These are phyloP conservation scores for Oreochromis grahami DNA, from an alignment of 2,797 vertebrate species.

Conservation along the genomic window DNA sequence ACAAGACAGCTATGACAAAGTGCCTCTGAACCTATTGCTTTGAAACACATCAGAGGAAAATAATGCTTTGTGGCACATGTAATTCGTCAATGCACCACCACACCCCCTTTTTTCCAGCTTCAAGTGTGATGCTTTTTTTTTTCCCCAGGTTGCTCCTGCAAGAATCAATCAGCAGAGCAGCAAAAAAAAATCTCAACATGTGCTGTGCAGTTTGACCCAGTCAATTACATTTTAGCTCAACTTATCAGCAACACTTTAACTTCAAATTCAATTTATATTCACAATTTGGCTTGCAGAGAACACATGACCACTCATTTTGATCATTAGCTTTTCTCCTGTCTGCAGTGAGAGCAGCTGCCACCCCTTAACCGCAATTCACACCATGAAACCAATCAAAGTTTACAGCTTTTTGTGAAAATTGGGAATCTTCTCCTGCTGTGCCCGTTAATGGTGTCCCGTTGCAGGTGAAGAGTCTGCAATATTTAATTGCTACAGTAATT, in stretches of 20 bases:
- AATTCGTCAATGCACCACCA: conserved; percentile 38
- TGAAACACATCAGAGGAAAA: conserved; percentile 54
- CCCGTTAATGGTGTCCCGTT: neutral
- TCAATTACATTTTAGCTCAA: conserved; percentile 12
- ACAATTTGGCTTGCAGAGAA: neutral
- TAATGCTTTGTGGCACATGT: conserved; percentile 40
- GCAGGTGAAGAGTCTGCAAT: neutral
- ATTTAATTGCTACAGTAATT: neutral
- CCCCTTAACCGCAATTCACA: neutral
- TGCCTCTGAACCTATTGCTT: conserved; percentile 32
- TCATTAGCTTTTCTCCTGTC: neutral
- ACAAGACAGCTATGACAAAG: conserved; percentile 39
- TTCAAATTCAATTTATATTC: neutral
- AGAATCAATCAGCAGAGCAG: conserved; percentile 14
- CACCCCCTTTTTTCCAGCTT: neutral
- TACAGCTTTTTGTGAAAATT: neutral
- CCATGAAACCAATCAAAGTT: neutral
- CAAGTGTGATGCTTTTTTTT: neutral
- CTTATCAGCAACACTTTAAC: conserved; percentile 11
- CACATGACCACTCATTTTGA: neutral
- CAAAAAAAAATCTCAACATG: neutral
- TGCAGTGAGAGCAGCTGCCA: neutral
- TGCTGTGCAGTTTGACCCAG: neutral
- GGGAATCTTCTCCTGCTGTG: neutral
- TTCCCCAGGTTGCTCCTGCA: neutral